Conservation (phyloP, 2,797 vertebrate genomes). For the Apogon talboti region DNA sequence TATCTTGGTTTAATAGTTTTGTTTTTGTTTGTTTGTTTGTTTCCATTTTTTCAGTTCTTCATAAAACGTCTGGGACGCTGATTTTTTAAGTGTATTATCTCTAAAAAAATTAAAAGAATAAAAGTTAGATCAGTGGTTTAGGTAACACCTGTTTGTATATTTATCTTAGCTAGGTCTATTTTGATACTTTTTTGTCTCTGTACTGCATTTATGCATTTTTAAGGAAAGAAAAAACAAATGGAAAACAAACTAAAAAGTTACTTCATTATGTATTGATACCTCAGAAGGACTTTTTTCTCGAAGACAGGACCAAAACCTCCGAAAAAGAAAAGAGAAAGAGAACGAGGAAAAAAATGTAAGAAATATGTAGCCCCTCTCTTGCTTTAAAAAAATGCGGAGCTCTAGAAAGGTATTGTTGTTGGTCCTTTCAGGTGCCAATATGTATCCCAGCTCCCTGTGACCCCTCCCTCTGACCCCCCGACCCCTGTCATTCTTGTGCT, state of each 20-base stretch:
- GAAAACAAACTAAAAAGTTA: constrained; percentile 84
- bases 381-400: constrained; percentile 82
- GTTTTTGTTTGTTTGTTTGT: constrained; percentile 53
- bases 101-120: constrained; percentile 77
- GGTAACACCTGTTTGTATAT: constrained; percentile 91
- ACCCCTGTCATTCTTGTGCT: constrained; percentile 81
- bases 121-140: constrained; percentile 89
- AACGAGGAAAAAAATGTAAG: constrained; percentile 69
- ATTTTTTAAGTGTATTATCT: constrained; percentile 87
- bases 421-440: constrained; percentile 84
- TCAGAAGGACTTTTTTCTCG: constrained; percentile 88
- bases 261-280: constrained; percentile 87
- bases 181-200: constrained; percentile 91
- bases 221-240: constrained; percentile 85
- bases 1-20: constrained; percentile 84
- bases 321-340: constrained; percentile 76
- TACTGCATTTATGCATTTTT: constrained; percentile 91
- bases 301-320: constrained; percentile 89
- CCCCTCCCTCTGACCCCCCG: constrained; percentile 70
- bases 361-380: constrained; percentile 86
- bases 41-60: constrained; percentile 78
- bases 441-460: constrained; percentile 82
- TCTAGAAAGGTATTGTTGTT: constrained; percentile 80
- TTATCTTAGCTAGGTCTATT: constrained; percentile 93
- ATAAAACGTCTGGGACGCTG: constrained; percentile 87